Evolutionary conservation across 2,888 invertebrate species (phyloP).

Genomic region (Pinctada fucata): DNA sequence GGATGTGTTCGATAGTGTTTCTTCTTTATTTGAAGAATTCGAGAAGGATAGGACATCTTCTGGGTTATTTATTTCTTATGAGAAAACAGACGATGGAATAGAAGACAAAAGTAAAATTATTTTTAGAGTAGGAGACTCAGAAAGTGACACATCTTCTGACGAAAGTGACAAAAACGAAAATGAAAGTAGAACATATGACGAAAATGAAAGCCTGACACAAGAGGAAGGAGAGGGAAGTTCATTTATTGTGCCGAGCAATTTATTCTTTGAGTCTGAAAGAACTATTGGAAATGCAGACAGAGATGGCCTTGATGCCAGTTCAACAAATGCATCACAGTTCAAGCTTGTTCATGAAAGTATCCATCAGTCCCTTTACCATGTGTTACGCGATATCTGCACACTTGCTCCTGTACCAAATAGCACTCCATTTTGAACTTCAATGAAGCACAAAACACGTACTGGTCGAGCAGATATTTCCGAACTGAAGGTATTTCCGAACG

Average conservation of each 20-base stretch:
- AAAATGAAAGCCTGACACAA: slow-evolving; percentile 29
- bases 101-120: slow-evolving; percentile 57
- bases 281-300: slow-evolving; percentile 10
- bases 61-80: slow-evolving; percentile 62
- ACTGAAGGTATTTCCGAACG: too few species aligned
- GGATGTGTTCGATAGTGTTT: slow-evolving; percentile 67
- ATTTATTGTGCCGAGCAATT: slow-evolving; percentile 14
- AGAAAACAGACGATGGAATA: slow-evolving; percentile 50
- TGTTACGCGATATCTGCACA: too few species aligned
- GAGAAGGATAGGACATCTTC: slow-evolving; percentile 66
- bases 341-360: slow-evolving; percentile 67
- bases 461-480: too few species aligned
- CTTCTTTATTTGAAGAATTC: slow-evolving; percentile 70
- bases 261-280: slow-evolving; percentile 26
- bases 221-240: slow-evolving; percentile 19
- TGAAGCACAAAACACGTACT: neutral
- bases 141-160: slow-evolving; percentile 44
- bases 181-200: slow-evolving; percentile 48
- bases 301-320: slow-evolving; percentile 29
- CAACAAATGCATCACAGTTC: slow-evolving; percentile 46
- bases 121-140: slow-evolving; percentile 54
- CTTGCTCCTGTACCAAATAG: neutral
- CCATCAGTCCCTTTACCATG: slow-evolving; percentile 38
- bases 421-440: too few species aligned
- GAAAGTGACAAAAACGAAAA: slow-evolving; percentile 46